These are phyloP conservation scores for Luperina nickerlii DNA, from an alignment of 2,888 invertebrate species.

Conservation along the genomic window DNA sequence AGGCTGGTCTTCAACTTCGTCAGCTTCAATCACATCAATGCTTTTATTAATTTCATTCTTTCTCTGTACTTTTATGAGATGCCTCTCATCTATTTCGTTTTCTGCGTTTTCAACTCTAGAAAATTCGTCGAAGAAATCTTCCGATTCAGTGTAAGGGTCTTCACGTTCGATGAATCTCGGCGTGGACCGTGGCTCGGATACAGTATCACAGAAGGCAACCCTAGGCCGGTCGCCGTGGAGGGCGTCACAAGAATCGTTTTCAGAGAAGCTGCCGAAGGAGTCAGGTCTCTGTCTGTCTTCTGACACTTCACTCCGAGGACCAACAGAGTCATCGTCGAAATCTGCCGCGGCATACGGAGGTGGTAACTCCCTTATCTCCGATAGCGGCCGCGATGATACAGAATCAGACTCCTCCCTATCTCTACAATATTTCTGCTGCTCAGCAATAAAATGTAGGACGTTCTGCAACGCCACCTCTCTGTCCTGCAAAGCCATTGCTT, in stretches of 20 bases:
- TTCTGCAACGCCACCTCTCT: constrained; percentile 93
- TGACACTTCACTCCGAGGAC: constrained; percentile 86
- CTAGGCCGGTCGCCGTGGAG: constrained; percentile 79
- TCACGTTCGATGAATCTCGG: constrained; percentile 87
- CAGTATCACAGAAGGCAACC: constrained; percentile 82
- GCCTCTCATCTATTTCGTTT: constrained; percentile 85
- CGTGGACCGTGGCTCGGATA: constrained; percentile 86
- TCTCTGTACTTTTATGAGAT: constrained; percentile 85
- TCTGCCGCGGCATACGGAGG: constrained; percentile 88
- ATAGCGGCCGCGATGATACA: constrained; percentile 88
- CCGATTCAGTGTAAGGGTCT: constrained; percentile 86
- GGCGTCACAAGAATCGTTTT: constrained; percentile 87
- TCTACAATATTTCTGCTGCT: constrained; percentile 93
- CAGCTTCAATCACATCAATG: constrained; percentile 78
- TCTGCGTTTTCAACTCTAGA: constrained; percentile 83
- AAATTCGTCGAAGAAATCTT: constrained; percentile 83
- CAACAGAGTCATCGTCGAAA: constrained; percentile 87
- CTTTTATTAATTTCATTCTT: constrained; percentile 88
- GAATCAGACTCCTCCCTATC: constrained; percentile 91
- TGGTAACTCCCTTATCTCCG: constrained; percentile 90
- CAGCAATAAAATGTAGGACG: constrained; percentile 94
- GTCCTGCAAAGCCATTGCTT: constrained; percentile 89
- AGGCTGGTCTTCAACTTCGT: constrained; percentile 75
- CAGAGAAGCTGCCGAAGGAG: constrained; percentile 88
- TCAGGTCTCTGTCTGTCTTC: constrained; percentile 87